phyloP scores from a whole-genome alignment of 2,888 invertebrate species.

The Gisinianus flammeolus region DNA sequence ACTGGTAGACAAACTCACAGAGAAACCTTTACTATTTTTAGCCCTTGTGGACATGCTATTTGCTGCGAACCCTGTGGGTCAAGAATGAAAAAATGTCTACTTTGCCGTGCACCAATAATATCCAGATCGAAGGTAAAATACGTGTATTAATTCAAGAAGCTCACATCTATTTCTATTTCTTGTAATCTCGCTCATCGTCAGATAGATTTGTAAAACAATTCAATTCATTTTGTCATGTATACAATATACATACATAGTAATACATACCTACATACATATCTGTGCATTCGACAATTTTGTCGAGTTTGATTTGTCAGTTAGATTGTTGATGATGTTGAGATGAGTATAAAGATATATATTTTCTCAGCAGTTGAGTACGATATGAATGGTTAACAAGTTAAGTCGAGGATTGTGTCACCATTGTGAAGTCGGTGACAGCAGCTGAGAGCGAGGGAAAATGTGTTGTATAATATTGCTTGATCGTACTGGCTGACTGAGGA shows the following conservation, averaged over 20 bases:
- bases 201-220: too few relatives aligned
- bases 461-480: conserved; percentile 3
- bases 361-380: neutral
- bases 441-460: conserved; percentile 27
- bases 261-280: too few relatives aligned
- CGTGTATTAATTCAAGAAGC: neutral
- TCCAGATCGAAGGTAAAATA: conserved; percentile 74
- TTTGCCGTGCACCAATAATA: conserved; percentile 84
- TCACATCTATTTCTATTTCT: neutral
- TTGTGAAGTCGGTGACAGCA: conserved; percentile 11
- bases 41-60: conserved; percentile 90
- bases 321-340: neutral
- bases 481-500: neutral
- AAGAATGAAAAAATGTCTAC: conserved; percentile 91
- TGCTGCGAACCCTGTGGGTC: conserved; percentile 85
- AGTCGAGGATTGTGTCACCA: conserved; percentile 13
- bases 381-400: conserved; percentile 22
- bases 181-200: too few relatives aligned
- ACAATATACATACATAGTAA: too few relatives aligned
- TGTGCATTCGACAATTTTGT: too few relatives aligned
- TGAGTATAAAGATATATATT: conserved; percentile 10
- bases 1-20: too few relatives aligned
- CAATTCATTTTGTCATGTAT: too few relatives aligned
- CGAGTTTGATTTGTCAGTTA: too few relatives aligned
- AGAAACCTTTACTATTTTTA: too few relatives aligned